phyloP scores from a whole-genome alignment of 2,888 invertebrate species.

The Dynastes hyllus region DNA sequence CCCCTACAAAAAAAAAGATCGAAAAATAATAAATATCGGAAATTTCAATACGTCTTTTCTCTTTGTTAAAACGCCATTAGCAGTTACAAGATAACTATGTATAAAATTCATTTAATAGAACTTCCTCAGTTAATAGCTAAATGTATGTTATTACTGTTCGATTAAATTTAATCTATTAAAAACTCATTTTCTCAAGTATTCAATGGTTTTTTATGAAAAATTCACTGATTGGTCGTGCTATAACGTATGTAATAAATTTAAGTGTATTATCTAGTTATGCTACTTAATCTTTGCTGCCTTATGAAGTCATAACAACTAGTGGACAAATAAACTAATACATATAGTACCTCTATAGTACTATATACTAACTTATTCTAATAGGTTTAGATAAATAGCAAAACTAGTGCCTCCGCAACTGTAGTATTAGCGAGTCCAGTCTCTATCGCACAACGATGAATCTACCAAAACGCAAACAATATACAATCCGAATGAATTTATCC shows the following conservation, averaged over 20 bases:
- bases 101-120: no score
- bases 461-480: slow-evolving; percentile 50
- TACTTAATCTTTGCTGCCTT: slow-evolving; percentile 70
- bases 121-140: no score
- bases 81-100: no score
- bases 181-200: no score
- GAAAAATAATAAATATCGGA: no score
- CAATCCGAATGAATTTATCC: slow-evolving; percentile 27
- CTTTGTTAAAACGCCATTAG: no score
- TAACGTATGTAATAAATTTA: slow-evolving; percentile 41
- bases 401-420: slow-evolving; percentile 70
- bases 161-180: no score
- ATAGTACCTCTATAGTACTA: slow-evolving; percentile 56
- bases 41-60: no score
- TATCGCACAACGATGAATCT: slow-evolving; percentile 32
- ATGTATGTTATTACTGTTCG: no score
- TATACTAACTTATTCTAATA: slow-evolving; percentile 62
- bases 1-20: no score
- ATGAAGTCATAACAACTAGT: slow-evolving; percentile 65
- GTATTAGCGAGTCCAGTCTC: slow-evolving; percentile 65
- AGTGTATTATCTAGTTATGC: slow-evolving; percentile 59
- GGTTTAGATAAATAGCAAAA: slow-evolving; percentile 66
- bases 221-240: slow-evolving; percentile 31
- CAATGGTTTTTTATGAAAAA: not conserved
- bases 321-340: slow-evolving; percentile 61